phyloP scores from a whole-genome alignment of 2,797 vertebrate genomes.

The Meda fulgida region DNA sequence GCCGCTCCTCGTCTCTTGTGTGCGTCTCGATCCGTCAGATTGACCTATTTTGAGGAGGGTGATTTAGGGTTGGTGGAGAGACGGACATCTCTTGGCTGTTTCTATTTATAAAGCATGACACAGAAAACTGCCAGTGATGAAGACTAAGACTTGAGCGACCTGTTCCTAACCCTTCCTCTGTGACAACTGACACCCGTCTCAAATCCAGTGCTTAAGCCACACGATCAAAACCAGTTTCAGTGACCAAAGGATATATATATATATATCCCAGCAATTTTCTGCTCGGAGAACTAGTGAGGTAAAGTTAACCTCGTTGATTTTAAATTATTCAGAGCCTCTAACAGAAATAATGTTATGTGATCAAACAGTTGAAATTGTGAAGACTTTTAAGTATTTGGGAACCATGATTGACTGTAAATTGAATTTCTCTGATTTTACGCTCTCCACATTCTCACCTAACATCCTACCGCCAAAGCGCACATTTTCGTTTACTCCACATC shows the following conservation, averaged over 20 bases:
- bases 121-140: slow-evolving; percentile 12
- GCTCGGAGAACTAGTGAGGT: not conserved
- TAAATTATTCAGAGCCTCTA: no score
- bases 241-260: not conserved
- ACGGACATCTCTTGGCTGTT: slow-evolving; percentile 16
- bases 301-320: not conserved
- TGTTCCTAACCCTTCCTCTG: slow-evolving; percentile 9
- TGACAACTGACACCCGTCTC: slow-evolving; percentile 14
- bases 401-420: no score
- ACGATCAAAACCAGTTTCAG: not conserved
- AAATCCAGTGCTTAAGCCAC: not conserved
- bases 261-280: not conserved
- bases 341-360: no score
- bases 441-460: no score
- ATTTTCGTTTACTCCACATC: no score
- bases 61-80: slow-evolving; percentile 6
- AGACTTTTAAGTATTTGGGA: no score
- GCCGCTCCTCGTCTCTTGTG: not conserved
- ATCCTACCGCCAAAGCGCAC: no score
- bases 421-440: no score
- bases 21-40: not conserved
- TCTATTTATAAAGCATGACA: slow-evolving; percentile 40
- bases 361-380: no score
- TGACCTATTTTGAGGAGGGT: not conserved
- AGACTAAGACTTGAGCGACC: not conserved